Evolutionary conservation across 35 echinoderm and acorn worm species (phyloP).

Genomic region (Strongylocentrotus purpuratus): DNA sequence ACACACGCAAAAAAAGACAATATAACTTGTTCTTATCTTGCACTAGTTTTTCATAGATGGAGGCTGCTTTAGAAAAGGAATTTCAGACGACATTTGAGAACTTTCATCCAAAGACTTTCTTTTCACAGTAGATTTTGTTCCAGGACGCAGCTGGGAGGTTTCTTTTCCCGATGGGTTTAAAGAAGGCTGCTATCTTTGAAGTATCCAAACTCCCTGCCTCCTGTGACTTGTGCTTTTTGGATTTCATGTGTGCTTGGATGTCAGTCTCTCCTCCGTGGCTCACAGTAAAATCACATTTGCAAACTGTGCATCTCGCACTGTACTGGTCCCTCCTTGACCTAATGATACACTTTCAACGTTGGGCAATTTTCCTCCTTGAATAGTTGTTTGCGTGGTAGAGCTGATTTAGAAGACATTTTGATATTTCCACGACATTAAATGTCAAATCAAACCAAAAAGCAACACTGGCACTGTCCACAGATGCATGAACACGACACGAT

Average conservation of each 20-base stretch:
- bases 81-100: constrained; percentile 9
- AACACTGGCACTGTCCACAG: not conserved
- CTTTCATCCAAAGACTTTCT: not conserved
- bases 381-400: constrained; percentile 26
- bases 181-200: too few species aligned
- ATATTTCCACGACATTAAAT: not conserved
- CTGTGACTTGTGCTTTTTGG: constrained; percentile 59
- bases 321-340: not conserved
- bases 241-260: constrained; percentile 51
- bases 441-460: not conserved
- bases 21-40: constrained; percentile 62
- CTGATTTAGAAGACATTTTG: constrained; percentile 41
- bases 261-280: constrained; percentile 55
- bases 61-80: constrained; percentile 52
- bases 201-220: not conserved
- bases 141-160: constrained; percentile 24
- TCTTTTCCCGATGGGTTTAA: not conserved
- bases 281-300: constrained; percentile 53
- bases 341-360: constrained; percentile 45
- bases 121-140: constrained; percentile 25
- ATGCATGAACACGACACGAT: not conserved
- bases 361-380: constrained; percentile 51
- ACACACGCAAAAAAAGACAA: constrained; percentile 62
- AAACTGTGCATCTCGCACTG: constrained; percentile 57
- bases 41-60: constrained; percentile 55